Conservation (phyloP, 2,888 invertebrate genomes). For the Cyrtodaria siliqua region DNA sequence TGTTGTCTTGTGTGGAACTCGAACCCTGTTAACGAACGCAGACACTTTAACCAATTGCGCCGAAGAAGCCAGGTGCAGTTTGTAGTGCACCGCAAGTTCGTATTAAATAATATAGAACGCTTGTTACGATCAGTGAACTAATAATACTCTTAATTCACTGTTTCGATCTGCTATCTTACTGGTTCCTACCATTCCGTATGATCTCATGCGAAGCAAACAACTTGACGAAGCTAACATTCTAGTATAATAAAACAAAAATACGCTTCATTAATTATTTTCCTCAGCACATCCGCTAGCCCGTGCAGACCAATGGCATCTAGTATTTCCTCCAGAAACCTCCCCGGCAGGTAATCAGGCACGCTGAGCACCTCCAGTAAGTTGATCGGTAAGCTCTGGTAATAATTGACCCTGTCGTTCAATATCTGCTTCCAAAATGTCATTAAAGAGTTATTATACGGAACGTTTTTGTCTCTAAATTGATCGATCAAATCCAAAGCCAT, state of each 20-base stretch:
- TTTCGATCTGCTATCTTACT: too few relatives aligned
- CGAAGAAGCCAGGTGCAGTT: too few relatives aligned
- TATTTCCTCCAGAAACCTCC: slow-evolving; percentile 66
- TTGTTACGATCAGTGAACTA: too few relatives aligned
- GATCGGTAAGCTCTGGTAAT: slow-evolving; percentile 69
- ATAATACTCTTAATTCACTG: too few relatives aligned
- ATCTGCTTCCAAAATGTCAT: slow-evolving; percentile 77
- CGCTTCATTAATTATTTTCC: slow-evolving; percentile 62
- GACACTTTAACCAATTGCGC: too few relatives aligned
- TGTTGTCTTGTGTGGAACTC: too few relatives aligned
- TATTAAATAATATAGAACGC: too few relatives aligned
- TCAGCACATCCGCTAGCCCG: slow-evolving; percentile 62
- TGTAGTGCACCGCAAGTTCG: too few relatives aligned
- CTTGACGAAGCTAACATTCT: too few relatives aligned
- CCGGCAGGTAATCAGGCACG: slow-evolving; percentile 60
- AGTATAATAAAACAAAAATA: slow-evolving; percentile 35
- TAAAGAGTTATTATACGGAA: slow-evolving; percentile 62
- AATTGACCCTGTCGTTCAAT: slow-evolving; percentile 60
- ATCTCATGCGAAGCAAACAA: too few relatives aligned
- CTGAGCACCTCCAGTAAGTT: slow-evolving; percentile 65
- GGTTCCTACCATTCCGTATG: too few relatives aligned
- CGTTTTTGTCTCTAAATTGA: slow-evolving; percentile 66
- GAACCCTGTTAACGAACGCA: too few relatives aligned
- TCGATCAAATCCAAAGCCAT: slow-evolving; percentile 64
- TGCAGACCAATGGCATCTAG: slow-evolving; percentile 66